Percentiles rank a stretch among this genome's conserved stretches.
Conservation (phyloP, 2,113 vertebrate species). For the Trichechus manatus region DNA sequence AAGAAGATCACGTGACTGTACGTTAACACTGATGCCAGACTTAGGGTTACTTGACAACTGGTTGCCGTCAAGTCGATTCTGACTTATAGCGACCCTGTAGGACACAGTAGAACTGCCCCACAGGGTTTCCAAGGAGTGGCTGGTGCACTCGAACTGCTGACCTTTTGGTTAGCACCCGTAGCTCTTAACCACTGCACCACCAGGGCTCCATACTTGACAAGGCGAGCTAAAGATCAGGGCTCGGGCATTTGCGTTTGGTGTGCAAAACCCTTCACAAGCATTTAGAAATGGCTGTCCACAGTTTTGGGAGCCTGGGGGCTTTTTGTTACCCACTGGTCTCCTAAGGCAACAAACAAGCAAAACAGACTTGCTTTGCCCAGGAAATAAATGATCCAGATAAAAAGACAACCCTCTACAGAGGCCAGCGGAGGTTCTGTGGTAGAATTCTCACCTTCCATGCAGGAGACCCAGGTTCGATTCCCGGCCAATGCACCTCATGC, state of each 20-base stretch:
- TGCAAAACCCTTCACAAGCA: not conserved
- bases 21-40: fast-evolving
- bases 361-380: not conserved
- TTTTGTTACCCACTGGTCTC: not conserved
- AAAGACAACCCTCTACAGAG: not conserved
- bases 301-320: too few relatives aligned
- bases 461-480: not conserved
- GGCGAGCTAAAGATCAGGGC: not conserved
- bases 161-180: too few relatives aligned
- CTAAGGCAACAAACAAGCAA: not conserved
- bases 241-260: fast-evolving
- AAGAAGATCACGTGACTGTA: not conserved
- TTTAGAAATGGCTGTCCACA: not conserved
- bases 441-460: not conserved
- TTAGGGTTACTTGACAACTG: fast-evolving
- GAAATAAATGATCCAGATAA: not conserved
- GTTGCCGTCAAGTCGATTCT: too few relatives aligned
- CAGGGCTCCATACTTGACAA: not conserved
- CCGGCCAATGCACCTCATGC: not conserved
- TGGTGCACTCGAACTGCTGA: too few relatives aligned
- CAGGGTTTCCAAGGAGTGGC: too few relatives aligned
- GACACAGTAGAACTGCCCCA: too few relatives aligned
- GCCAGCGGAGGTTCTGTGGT: not conserved
- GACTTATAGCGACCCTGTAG: too few relatives aligned
- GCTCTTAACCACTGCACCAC: too few relatives aligned